These are phyloP conservation scores for Caiman crocodilus DNA, from an alignment of 2,797 vertebrate genomes.

Conservation along the genomic window DNA sequence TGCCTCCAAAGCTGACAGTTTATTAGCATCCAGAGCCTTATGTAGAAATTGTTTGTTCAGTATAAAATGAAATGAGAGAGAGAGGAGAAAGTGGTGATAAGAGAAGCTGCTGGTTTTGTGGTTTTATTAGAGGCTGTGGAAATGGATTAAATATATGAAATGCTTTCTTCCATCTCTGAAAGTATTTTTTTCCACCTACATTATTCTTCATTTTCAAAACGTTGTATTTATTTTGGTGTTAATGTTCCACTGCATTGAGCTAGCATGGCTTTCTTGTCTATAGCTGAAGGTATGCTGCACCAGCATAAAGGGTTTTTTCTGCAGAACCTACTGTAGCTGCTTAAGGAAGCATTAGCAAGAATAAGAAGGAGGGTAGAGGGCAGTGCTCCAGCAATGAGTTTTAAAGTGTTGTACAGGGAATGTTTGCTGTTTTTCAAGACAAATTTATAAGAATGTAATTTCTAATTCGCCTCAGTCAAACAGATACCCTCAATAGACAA, in stretches of 20 bases:
- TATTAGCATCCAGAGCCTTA: background rate
- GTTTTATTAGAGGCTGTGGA: background rate
- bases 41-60: background rate
- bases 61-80: background rate
- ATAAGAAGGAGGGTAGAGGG: too few relatives aligned
- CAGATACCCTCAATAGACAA: background rate
- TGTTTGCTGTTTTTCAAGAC: background rate
- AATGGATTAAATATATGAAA: background rate
- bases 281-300: background rate
- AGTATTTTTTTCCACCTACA: accelerated
- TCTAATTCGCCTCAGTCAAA: background rate
- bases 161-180: background rate
- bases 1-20: background rate
- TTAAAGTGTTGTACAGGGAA: background rate
- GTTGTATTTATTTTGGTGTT: background rate
- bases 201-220: background rate
- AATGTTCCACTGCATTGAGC: background rate
- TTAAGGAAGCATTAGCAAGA: background rate
- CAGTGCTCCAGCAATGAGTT: background rate
- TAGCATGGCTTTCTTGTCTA: background rate
- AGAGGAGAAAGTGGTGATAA: background rate
- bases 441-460: background rate
- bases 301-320: background rate
- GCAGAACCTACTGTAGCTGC: background rate
- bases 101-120: background rate